Percentiles rank a stretch among this genome's conserved stretches.
phyloP scores from a whole-genome alignment of 2,113 vertebrate genomes.

The Nothoprocta perdicaria region DNA sequence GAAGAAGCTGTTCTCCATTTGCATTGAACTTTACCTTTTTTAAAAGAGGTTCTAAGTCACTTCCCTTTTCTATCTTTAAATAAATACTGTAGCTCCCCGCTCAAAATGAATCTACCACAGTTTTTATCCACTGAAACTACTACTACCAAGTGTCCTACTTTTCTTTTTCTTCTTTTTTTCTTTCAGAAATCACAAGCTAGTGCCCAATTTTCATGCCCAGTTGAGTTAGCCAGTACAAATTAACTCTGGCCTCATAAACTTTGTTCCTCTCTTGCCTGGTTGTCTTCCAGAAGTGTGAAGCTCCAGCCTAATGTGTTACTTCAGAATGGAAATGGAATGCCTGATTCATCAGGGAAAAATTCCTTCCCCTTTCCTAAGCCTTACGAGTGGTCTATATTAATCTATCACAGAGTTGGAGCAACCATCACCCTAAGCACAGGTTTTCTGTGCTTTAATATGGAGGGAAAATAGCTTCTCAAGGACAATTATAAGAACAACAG shows the following conservation, averaged over 20 bases:
- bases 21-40: background rate
- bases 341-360: background rate
- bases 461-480: conserved; percentile 3
- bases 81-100: background rate
- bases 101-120: background rate
- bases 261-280: background rate
- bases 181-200: background rate
- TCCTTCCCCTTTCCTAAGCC: background rate
- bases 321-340: background rate
- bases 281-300: conserved; percentile 23
- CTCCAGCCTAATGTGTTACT: background rate
- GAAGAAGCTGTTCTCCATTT: conserved; percentile 22
- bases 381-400: conserved; percentile 29
- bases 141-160: background rate
- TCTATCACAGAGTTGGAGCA: background rate
- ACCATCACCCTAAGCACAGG: background rate
- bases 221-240: background rate
- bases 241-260: background rate
- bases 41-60: background rate
- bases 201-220: background rate
- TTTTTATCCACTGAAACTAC: background rate
- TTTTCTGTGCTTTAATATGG: background rate
- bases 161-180: background rate
- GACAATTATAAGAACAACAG: background rate
- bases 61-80: background rate